These are phyloP conservation scores for Sebastes cheni DNA, from an alignment of 2,797 vertebrate species.

Conservation along the genomic window DNA sequence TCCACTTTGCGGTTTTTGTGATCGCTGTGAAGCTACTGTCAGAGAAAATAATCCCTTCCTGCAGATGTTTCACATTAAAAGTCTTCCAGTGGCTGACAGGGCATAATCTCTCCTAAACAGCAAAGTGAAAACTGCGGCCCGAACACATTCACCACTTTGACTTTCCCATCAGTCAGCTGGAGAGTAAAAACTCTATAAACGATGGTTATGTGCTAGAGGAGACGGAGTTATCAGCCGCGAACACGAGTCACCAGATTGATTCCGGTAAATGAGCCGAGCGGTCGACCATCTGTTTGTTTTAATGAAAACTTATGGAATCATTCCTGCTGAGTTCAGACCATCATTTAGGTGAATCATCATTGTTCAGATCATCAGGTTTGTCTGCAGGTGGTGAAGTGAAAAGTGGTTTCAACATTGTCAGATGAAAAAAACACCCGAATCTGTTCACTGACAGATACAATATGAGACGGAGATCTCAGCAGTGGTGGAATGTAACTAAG, in stretches of 20 bases:
- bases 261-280: slow-evolving; percentile 6
- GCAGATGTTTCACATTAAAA: not conserved
- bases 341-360: not conserved
- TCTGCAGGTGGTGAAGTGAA: not conserved
- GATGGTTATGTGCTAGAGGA: not conserved
- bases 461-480: not conserved
- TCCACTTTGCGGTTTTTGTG: not conserved
- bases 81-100: not conserved
- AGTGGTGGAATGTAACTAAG: not conserved
- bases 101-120: not conserved
- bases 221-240: not conserved
- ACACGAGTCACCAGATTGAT: slow-evolving; percentile 1
- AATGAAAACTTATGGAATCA: not conserved
- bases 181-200: not conserved
- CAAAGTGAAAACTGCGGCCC: not conserved
- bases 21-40: not conserved
- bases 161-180: not conserved
- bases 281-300: slow-evolving; percentile 14
- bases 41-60: not conserved
- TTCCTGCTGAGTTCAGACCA: not conserved
- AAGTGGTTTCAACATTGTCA: not conserved
- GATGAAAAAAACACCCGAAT: not conserved
- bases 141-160: not conserved
- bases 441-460: not conserved
- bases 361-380: slow-evolving; percentile 1